Evolutionary conservation across 2,888 invertebrate species (phyloP).

Genomic region (Leucophenga montana): DNA sequence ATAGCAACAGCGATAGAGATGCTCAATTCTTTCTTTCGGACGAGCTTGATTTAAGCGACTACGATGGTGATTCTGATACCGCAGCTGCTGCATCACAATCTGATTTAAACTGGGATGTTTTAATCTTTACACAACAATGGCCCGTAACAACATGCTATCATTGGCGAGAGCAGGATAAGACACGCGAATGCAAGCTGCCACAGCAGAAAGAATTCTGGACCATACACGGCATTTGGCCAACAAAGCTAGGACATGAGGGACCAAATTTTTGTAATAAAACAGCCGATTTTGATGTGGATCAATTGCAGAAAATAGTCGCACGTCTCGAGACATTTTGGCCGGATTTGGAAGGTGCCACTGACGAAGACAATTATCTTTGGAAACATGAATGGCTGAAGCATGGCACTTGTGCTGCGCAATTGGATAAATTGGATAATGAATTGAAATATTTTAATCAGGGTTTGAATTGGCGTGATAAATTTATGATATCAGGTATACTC

Average conservation of each 20-base stretch:
- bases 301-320: slow-evolving; percentile 76
- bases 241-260: slow-evolving; percentile 79
- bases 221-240: slow-evolving; percentile 90
- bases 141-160: slow-evolving; percentile 81
- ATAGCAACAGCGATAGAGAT: slow-evolving; percentile 18
- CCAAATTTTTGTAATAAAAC: slow-evolving; percentile 83
- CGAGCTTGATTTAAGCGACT: slow-evolving; percentile 46
- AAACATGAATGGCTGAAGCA: slow-evolving; percentile 89
- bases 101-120: slow-evolving; percentile 79
- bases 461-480: slow-evolving; percentile 77
- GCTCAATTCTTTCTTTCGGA: slow-evolving; percentile 50
- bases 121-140: slow-evolving; percentile 89
- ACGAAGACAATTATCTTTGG: slow-evolving; percentile 77
- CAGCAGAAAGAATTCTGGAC: slow-evolving; percentile 79
- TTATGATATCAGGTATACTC: slow-evolving; percentile 78
- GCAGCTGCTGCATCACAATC: slow-evolving; percentile 6
- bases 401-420: slow-evolving; percentile 82
- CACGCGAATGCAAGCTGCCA: slow-evolving; percentile 80
- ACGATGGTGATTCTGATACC: slow-evolving; percentile 40
- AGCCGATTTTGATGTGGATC: slow-evolving; percentile 78
- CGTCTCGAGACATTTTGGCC: slow-evolving; percentile 80
- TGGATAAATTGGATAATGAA: slow-evolving; percentile 77
- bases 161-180: slow-evolving; percentile 78
- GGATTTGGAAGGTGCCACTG: slow-evolving; percentile 77
- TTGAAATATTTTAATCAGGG: slow-evolving; percentile 81